These are phyloP conservation scores for Pardosa pseudoannulata DNA, from an alignment of 2,888 invertebrate genomes.

Conservation along the genomic window DNA sequence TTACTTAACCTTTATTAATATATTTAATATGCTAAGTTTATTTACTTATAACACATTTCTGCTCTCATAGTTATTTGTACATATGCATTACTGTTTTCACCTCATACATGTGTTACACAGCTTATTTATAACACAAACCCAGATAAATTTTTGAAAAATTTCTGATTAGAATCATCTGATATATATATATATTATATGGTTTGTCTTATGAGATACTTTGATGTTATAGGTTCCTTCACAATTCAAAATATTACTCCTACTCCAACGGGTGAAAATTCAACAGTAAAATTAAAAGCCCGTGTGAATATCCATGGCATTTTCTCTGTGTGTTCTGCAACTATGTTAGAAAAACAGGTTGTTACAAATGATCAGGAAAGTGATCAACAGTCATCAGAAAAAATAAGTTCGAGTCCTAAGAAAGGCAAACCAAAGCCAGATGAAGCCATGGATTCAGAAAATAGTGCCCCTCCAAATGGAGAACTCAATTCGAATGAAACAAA, in stretches of 20 bases:
- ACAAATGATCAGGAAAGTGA: conserved; percentile 40
- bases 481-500: conserved; percentile 76
- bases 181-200: no score
- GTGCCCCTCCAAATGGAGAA: conserved; percentile 61
- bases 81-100: no score
- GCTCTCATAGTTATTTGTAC: no score
- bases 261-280: conserved; percentile 92
- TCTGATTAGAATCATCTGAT: no score
- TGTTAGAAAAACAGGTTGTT: conserved; percentile 77
- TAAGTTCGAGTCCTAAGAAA: conserved; percentile 74
- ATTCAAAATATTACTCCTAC: conserved; percentile 84
- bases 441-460: conserved; percentile 75
- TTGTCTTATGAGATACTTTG: no score
- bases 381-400: conserved; percentile 55
- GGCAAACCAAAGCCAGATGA: conserved; percentile 74
- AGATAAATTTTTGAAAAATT: no score
- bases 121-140: no score
- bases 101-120: no score
- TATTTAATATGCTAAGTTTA: no score
- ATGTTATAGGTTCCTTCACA: conserved; percentile 75
- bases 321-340: conserved; percentile 89
- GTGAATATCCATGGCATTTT: conserved; percentile 96
- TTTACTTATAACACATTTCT: no score
- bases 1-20: no score
- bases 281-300: conserved; percentile 96